These are phyloP conservation scores for Agonopterix subpropinquella DNA, from an alignment of 2,888 invertebrate genomes.

Conservation along the genomic window DNA sequence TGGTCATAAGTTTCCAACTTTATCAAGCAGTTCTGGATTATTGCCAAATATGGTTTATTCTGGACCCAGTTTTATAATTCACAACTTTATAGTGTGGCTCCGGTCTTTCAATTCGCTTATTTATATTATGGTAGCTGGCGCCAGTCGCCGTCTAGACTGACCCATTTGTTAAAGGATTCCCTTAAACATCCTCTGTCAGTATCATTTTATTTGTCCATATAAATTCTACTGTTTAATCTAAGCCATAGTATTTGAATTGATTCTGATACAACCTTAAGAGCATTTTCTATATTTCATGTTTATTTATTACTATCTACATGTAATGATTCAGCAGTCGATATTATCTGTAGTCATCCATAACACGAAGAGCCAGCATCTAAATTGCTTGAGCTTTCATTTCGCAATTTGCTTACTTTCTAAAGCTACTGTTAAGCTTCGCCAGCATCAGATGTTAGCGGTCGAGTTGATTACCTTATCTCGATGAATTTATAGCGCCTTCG, in stretches of 20 bases:
- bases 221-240: too few relatives aligned
- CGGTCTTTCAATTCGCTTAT: conserved; percentile 27
- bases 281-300: too few relatives aligned
- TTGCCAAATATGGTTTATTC: conserved; percentile 31
- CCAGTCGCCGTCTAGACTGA: conserved; percentile 58
- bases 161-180: conserved; percentile 18
- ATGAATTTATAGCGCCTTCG: conserved; percentile 32
- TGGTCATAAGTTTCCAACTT: conserved; percentile 4
- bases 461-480: conserved; percentile 34
- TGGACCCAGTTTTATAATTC: conserved; percentile 21
- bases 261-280: too few relatives aligned
- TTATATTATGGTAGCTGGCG: conserved; percentile 43
- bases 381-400: conserved; percentile 23
- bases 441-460: conserved; percentile 22
- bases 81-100: conserved; percentile 33
- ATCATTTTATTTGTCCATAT: too few relatives aligned
- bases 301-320: too few relatives aligned
- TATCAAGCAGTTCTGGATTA: conserved; percentile 19
- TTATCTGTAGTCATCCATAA: not conserved
- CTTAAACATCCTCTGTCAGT: too few relatives aligned
- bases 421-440: conserved; percentile 19
- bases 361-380: not conserved
- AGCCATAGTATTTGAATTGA: too few relatives aligned
- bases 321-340: too few relatives aligned
- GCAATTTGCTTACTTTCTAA: conserved; percentile 23